These are phyloP conservation scores for Drosophila fulvimacula DNA, from an alignment of 2,888 invertebrate genomes.

Conservation along the genomic window DNA sequence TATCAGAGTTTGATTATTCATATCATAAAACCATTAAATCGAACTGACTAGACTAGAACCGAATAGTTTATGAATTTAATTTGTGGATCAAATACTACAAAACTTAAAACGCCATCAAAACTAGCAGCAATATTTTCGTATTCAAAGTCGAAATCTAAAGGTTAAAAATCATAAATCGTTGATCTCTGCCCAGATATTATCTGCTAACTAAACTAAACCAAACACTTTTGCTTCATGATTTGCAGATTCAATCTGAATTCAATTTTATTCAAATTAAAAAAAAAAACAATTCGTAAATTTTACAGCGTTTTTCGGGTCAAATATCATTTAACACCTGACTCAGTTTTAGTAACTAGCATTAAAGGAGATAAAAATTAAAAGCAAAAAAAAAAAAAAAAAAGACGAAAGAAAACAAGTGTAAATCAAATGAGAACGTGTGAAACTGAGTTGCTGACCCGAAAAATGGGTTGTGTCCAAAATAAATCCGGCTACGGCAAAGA, in stretches of 20 bases:
- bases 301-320: constrained; percentile 1
- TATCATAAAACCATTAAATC: no score
- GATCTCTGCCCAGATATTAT: not conserved
- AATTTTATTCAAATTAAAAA: not conserved
- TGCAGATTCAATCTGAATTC: not conserved
- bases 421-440: constrained; percentile 6
- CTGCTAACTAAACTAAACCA: not conserved
- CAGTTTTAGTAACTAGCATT: not conserved
- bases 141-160: no score
- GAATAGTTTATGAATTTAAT: no score
- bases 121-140: no score
- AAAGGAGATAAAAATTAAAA: not conserved
- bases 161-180: no score
- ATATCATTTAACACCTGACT: constrained; percentile 7
- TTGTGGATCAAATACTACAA: no score
- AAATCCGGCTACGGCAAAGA: constrained; percentile 1
- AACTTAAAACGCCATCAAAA: no score
- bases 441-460: not conserved
- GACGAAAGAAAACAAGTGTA: constrained; percentile 1
- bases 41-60: no score
- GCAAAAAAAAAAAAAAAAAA: not conserved
- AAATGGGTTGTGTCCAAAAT: constrained; percentile 31
- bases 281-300: not conserved
- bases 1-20: no score
- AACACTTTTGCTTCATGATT: not conserved